These are phyloP conservation scores for Philereme vetulata DNA, from an alignment of 2,888 invertebrate species.

Conservation along the genomic window DNA sequence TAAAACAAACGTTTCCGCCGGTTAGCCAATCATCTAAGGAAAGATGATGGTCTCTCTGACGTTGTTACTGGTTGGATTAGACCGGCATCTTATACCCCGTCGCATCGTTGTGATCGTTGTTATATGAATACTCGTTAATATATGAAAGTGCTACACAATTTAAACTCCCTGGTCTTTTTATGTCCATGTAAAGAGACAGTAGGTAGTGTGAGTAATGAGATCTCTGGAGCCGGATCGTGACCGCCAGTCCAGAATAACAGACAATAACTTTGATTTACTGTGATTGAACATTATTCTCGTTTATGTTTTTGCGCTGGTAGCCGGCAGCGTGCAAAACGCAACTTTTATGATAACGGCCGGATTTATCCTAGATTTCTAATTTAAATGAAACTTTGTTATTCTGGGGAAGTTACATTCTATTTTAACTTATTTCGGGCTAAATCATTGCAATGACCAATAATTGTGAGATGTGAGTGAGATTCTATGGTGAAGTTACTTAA, in stretches of 20 bases:
- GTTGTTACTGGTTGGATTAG: constrained; percentile 9
- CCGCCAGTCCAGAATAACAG: constrained; percentile 53
- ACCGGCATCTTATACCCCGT: constrained; percentile 15
- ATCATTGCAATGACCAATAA: too few species aligned
- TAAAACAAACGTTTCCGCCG: constrained; percentile 33
- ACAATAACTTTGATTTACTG: constrained; percentile 53
- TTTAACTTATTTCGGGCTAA: not conserved
- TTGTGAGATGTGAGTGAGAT: too few species aligned
- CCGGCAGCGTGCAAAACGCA: constrained; percentile 17
- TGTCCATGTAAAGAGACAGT: constrained; percentile 37
- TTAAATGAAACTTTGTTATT: not conserved
- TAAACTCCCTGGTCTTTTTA: constrained; percentile 35
- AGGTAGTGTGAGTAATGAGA: constrained; percentile 60
- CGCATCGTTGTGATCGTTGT: too few species aligned
- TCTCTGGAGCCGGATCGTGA: constrained; percentile 57
- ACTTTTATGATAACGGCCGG: constrained; percentile 12
- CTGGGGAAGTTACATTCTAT: not conserved
- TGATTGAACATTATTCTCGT: constrained; percentile 39
- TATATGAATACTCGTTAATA: too few species aligned
- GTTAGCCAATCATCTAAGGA: constrained; percentile 20
- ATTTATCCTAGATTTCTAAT: constrained; percentile 5
- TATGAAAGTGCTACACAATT: constrained; percentile 34
- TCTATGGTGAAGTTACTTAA: too few species aligned
- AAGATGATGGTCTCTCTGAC: constrained; percentile 19
- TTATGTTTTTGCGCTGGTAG: constrained; percentile 31